Conservation (phyloP, 2,797 vertebrate genomes). For the Halcyon leucocephala region DNA sequence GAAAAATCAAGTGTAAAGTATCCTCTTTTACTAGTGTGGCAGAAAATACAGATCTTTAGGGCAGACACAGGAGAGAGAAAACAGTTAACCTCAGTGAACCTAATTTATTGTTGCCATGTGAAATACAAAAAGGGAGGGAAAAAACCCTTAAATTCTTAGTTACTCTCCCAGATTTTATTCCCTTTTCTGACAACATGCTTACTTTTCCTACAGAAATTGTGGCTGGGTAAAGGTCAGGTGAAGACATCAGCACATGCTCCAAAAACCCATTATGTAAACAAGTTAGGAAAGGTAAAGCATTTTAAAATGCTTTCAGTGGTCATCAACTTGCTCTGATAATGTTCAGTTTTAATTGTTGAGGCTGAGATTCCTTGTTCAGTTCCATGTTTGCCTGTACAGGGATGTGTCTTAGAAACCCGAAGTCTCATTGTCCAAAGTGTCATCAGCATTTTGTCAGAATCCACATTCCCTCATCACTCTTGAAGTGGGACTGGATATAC, state of each 20-base stretch:
- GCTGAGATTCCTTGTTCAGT: neutral
- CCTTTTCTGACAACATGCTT: neutral
- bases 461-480: neutral
- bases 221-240: neutral
- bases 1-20: neutral
- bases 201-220: neutral
- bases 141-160: neutral
- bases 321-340: neutral
- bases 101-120: neutral
- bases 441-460: neutral
- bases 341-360: neutral
- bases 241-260: neutral
- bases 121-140: neutral
- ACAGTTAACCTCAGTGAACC: neutral
- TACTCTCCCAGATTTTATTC: neutral
- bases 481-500: fast-evolving
- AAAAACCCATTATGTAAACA: neutral
- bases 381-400: neutral
- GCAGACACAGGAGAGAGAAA: neutral
- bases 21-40: neutral
- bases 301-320: neutral
- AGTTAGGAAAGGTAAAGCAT: neutral
- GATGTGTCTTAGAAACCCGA: neutral
- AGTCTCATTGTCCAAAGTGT: neutral
- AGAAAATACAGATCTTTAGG: neutral